Conservation (phyloP, 2,888 invertebrate genomes). For the Stenoptilia bipunctidactyla region DNA sequence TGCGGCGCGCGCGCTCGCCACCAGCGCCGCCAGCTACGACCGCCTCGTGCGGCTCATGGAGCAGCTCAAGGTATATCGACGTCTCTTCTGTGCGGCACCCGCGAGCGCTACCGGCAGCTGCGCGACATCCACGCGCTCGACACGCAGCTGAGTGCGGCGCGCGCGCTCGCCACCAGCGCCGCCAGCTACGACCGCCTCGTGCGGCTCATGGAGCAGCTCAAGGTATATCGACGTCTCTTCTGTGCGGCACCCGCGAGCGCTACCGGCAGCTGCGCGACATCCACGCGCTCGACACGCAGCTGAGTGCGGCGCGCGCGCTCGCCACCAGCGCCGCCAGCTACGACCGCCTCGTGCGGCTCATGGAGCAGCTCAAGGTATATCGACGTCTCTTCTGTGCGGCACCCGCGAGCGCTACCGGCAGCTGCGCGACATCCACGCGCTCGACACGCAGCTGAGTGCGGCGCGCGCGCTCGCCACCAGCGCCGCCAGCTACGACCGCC, state of each 20-base stretch:
- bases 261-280: slow-evolving; percentile 95
- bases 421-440: slow-evolving; percentile 91
- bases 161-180: slow-evolving; percentile 48
- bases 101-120: slow-evolving; percentile 94
- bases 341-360: slow-evolving; percentile 92
- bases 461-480: slow-evolving; percentile 54
- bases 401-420: slow-evolving; percentile 96
- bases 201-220: slow-evolving; percentile 93
- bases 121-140: slow-evolving; percentile 94
- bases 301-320: slow-evolving; percentile 75
- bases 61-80: no score
- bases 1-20: slow-evolving; percentile 65
- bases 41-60: slow-evolving; percentile 94
- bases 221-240: no score
- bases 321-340: slow-evolving; percentile 76
- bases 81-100: no score
- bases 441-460: slow-evolving; percentile 89
- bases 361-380: slow-evolving; percentile 97
- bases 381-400: no score
- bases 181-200: slow-evolving; percentile 93
- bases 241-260: slow-evolving; percentile 95
- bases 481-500: slow-evolving; percentile 85
- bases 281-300: slow-evolving; percentile 91
- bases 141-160: slow-evolving; percentile 84
- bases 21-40: slow-evolving; percentile 82